phyloP scores from a whole-genome alignment of 2,888 invertebrate genomes.

The Dexiosoma caninum region DNA sequence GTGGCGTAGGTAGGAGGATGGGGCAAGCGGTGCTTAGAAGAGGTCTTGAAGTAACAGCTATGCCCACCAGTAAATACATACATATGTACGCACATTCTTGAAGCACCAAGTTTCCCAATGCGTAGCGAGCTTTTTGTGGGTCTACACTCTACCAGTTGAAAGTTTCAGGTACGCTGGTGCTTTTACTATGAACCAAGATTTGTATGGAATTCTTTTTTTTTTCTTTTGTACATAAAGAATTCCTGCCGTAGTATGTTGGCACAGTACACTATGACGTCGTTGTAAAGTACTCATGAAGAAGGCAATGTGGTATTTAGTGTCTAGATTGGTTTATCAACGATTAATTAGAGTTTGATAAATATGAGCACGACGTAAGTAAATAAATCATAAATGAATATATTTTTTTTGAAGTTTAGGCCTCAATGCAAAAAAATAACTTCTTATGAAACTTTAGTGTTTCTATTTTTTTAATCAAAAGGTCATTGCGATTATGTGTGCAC shows the following conservation, averaged over 20 bases:
- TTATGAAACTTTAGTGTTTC: neutral
- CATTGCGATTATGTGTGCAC: no score
- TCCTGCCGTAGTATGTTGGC: constrained; percentile 33
- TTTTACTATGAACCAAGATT: neutral
- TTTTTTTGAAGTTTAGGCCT: constrained; percentile 19
- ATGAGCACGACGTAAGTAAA: constrained; percentile 78
- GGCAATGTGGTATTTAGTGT: constrained; percentile 76
- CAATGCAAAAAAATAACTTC: neutral
- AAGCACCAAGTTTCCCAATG: no score
- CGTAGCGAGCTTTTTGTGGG: no score
- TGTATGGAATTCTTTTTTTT: neutral
- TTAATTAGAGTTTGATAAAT: constrained; percentile 79
- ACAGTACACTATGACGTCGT: neutral
- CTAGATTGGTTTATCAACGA: constrained; percentile 78
- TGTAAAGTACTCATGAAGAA: constrained; percentile 57
- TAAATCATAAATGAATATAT: constrained; percentile 73
- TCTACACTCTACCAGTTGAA: no score
- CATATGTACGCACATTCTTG: no score
- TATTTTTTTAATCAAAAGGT: neutral
- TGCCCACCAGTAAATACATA: no score
- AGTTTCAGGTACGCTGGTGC: no score
- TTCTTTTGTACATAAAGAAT: neutral
- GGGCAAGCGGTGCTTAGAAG: no score
- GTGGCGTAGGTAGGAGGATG: no score
- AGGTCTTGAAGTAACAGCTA: no score